Conservation (phyloP, 2,888 invertebrate species). For the Patella depressa region DNA sequence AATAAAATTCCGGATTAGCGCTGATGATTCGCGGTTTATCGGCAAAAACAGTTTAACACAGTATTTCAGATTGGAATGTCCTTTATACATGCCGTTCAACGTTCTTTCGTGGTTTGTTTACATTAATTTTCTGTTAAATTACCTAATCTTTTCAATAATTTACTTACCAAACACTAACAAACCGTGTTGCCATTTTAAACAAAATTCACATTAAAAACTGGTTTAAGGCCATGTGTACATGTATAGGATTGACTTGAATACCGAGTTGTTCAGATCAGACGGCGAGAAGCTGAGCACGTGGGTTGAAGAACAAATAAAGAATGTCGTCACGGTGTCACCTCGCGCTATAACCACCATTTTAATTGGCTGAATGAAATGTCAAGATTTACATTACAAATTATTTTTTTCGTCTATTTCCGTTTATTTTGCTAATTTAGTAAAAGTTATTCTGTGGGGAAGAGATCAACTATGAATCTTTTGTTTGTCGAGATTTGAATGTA, state of each 20-base stretch:
- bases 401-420: neutral
- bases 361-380: conserved; percentile 2
- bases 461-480: neutral
- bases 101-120: no score
- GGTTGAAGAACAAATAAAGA: conserved; percentile 1
- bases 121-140: no score
- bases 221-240: neutral
- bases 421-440: neutral
- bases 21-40: no score
- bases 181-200: neutral
- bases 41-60: no score
- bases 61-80: no score
- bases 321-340: conserved; percentile 5
- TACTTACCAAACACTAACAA: neutral
- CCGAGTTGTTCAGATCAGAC: no score
- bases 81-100: no score
- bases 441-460: neutral
- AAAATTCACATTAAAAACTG: neutral
- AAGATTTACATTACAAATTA: neutral
- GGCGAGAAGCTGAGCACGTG: neutral
- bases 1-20: no score
- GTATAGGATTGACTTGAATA: neutral
- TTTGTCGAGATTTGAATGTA: no score
- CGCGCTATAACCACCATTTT: neutral
- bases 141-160: no score